Evolutionary conservation across 2,888 invertebrate species (phyloP), one percentile per base, ranked within the genome.

Genomic region (Campoplex capitator): DNA sequence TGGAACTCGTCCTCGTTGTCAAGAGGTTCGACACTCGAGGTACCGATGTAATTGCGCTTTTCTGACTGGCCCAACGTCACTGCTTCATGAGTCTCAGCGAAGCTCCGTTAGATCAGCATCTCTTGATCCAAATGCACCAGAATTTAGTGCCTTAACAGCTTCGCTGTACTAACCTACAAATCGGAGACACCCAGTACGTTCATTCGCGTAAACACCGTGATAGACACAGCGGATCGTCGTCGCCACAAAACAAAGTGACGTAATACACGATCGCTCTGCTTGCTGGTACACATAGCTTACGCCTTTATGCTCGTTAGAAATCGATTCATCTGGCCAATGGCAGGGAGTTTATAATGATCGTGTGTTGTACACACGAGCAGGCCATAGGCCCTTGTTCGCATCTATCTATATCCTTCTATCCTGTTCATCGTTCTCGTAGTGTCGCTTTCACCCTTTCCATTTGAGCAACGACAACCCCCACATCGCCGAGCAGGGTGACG

Each of bases 311-410:
- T 62, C 18, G 6, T 18, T 48, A 45, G 23, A 38, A 54, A 45
- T 81, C 65, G 73, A 54, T 62, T 16, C 51, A 51, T 71, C 48
- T 32, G 58, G 28, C 70, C 70, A 56, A 67, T 67, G 51, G 81
- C 45, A 56, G 76, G 81, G 76, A 65, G 85, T 51, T 23, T 82
- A 78, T 82, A 82, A 85, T 78, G 74, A 85, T 85, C 85, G 85
- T 58, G 76, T 77, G 67, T 81, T 51, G 54, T 82, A 77, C 77
- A 77, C 51, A 70, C 68, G 45, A 42, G 23, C 23, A 23, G 54
- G 65, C 51, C 71, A 38, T n/a, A 48, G 7, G 28, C 35, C 35
- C 54, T 73, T 76, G 18, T 32, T 35, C 8, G 23, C 23, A n/a
- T 67, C 48, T 62, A 74, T 71, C 51, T 76, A 74, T 78, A 74